Conservation (phyloP, 1,140 invertebrate species). For the Pseudomyrmex dendroicus region DNA sequence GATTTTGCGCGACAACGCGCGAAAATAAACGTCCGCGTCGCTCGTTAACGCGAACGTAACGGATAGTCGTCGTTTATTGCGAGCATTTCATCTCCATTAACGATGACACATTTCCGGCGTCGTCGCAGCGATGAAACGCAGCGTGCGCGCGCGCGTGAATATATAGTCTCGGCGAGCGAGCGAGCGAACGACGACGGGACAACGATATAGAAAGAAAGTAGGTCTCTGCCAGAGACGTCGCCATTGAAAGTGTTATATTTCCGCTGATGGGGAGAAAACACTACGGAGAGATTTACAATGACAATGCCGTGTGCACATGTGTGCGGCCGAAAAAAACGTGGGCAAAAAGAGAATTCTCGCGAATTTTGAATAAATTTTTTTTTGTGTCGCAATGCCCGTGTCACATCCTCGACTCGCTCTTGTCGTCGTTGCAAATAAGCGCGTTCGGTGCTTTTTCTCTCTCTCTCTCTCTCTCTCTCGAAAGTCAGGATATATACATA, state of each 20-base stretch:
- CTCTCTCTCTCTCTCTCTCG: not conserved
- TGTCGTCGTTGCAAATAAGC: not conserved
- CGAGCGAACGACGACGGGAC: conserved; percentile 37
- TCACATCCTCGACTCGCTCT: not conserved
- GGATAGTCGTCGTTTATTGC: conserved; percentile 77
- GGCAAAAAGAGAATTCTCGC: not conserved
- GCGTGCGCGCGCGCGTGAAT: conserved; percentile 52
- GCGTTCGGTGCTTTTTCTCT: not conserved
- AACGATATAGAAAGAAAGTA: conserved; percentile 64
- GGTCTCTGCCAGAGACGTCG: conserved; percentile 66
- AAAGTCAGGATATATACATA: too few species aligned
- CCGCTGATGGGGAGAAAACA: conserved; percentile 50
- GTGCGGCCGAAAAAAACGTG: not conserved
- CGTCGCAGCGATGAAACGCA: conserved; percentile 64
- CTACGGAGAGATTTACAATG: conserved; percentile 52
- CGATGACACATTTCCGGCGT: conserved; percentile 71
- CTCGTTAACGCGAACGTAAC: conserved; percentile 67
- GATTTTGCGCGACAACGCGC: conserved; percentile 39
- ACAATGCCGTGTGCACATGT: not conserved
- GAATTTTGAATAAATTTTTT: conserved; percentile 30
- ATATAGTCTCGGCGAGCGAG: conserved; percentile 62
- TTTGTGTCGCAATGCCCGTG: not conserved
- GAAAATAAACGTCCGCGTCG: conserved; percentile 63
- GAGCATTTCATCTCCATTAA: conserved; percentile 78
- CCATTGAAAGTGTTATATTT: conserved; percentile 67